Base-by-base conservation (phyloP, 2,888 invertebrate species). In the Sphaerophoria taeniata region DNA sequence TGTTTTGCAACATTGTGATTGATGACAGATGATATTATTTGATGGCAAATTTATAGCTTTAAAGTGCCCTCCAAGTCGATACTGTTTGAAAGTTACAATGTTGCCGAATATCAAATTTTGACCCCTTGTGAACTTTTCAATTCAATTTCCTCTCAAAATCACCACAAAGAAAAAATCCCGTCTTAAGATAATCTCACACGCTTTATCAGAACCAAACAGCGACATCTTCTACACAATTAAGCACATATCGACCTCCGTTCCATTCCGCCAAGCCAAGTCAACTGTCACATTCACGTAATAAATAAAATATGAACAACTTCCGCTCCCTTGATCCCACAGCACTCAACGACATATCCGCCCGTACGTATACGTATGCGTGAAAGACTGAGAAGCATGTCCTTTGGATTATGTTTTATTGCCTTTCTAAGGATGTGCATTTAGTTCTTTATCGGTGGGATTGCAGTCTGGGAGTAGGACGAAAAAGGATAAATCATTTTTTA, bases 401-500 rank as follows among this genome's bases (percentile, higher is more conserved):
- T 82, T 67, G 36, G 65, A 67, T 76, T 53, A 36, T 76, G 36
- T 65, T 74, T 60, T 80, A 70, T 81, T 60, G 49, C 76, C 72
- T 43, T 34, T 55, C 24, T 11, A 39, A 67, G 51, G 65, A 67
- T 36, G 36, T 63, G 65, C 75, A 71, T 71, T 24, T 76, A 71
- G 71, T 69, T 65, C 9, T 47, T 82, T 82, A 76, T 72, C 71
- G 53, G 24, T 24, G 24, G 43, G 60, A 56, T 12, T 81, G 80
- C 76, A 81, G 12, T 58, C 51, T 65, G 34, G 2, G n/a, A 16
- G 70, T 39, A 45, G 14, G 9, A 31, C 7, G 16, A 61, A 36
- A 53, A 51, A 56, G 84, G 79, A 84, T 84, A 84, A 84, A 84
- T 84, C 84, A 84, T 79, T 79, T 78, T 65, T 74, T 71, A 79